Evolutionary conservation across 2,888 invertebrate genomes (phyloP).

Genomic region (Andrena minutula): DNA sequence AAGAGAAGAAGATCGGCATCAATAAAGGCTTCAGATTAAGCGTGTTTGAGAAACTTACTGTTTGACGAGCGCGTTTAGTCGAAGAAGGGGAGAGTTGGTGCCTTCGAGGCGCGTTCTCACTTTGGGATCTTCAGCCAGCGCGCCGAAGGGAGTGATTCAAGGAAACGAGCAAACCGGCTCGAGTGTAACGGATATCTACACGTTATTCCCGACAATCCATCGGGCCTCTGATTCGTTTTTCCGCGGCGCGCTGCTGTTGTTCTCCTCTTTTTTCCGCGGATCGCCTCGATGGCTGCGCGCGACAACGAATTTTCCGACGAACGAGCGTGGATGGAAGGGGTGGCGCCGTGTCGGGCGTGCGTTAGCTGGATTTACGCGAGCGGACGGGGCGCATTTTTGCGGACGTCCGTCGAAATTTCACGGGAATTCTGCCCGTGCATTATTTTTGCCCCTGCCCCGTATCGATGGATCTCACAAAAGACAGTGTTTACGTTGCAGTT

Average conservation of each 20-base stretch:
- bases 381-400: constrained; percentile 58
- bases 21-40: constrained; percentile 8
- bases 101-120: background rate
- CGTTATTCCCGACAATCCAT: constrained; percentile 15
- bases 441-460: constrained; percentile 48
- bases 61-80: background rate
- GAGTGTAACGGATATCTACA: constrained; percentile 3
- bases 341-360: constrained; percentile 50
- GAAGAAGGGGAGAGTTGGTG: background rate
- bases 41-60: background rate
- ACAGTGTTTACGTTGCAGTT: constrained; percentile 57
- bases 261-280: constrained; percentile 1
- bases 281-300: constrained; percentile 32
- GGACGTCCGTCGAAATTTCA: constrained; percentile 59
- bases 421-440: constrained; percentile 55
- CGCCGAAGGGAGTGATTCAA: background rate
- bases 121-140: background rate
- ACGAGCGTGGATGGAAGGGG: constrained; percentile 54
- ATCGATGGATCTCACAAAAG: constrained; percentile 52
- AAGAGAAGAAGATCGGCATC: background rate
- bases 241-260: background rate
- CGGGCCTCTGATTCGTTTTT: constrained; percentile 32
- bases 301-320: constrained; percentile 70
- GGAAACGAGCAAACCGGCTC: background rate
- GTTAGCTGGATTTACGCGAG: constrained; percentile 64